phyloP scores from a whole-genome alignment of 2,113 vertebrate species.

The Epinephelus fuscoguttatus region DNA sequence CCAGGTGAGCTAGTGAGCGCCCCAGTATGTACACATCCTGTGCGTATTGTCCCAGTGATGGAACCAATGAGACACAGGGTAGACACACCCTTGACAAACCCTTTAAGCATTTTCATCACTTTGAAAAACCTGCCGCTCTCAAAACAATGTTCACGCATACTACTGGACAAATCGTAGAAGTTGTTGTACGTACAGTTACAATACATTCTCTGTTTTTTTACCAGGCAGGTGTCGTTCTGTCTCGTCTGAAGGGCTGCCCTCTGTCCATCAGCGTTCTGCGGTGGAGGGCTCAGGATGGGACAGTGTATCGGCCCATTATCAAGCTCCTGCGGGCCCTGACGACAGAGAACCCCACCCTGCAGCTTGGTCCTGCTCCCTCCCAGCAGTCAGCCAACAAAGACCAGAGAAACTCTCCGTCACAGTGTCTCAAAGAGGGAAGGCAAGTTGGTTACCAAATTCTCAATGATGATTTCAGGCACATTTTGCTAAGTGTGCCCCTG shows the following conservation, averaged over 20 bases:
- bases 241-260: constrained; percentile 80
- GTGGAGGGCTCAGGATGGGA: constrained; percentile 78
- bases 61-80: background rate
- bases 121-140: background rate
- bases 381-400: constrained; percentile 61
- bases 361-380: constrained; percentile 45
- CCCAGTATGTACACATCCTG: background rate
- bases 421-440: constrained; percentile 79
- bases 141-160: background rate
- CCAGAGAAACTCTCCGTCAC: constrained; percentile 31
- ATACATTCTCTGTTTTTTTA: background rate
- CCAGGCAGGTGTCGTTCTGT: constrained; percentile 83
- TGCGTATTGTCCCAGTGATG: background rate
- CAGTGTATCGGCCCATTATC: constrained; percentile 80
- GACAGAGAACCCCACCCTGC: constrained; percentile 83
- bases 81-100: constrained; percentile 23
- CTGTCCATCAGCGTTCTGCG: constrained; percentile 81
- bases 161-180: background rate
- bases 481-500: background rate
- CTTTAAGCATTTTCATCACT: background rate
- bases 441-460: constrained; percentile 8
- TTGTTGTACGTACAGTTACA: background rate
- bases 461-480: background rate
- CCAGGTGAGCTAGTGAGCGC: too few species aligned
- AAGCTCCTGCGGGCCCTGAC: constrained; percentile 82